These are phyloP conservation scores for Leptinotarsa lineolata DNA, from an alignment of 1,140 invertebrate species.

Conservation along the genomic window DNA sequence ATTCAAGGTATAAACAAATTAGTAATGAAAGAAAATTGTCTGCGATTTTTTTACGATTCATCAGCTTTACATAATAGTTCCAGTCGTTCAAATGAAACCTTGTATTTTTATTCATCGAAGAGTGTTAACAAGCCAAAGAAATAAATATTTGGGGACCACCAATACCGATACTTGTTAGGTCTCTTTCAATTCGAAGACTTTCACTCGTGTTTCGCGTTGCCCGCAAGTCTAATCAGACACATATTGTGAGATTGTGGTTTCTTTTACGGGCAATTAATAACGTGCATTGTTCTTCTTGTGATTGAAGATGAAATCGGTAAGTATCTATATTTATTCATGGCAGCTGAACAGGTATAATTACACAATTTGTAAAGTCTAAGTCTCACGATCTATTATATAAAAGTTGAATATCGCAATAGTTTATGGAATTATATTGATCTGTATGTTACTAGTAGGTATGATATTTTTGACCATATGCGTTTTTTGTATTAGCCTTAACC, in stretches of 20 bases:
- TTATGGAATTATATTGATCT: no score
- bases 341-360: background rate
- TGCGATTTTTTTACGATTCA: slow-evolving; percentile 3
- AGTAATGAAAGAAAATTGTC: background rate
- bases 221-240: slow-evolving; percentile 5
- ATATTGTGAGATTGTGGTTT: slow-evolving; percentile 1
- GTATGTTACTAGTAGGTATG: no score
- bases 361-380: background rate
- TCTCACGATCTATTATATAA: background rate
- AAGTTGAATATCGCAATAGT: no score
- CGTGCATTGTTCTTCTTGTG: background rate
- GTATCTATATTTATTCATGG: background rate
- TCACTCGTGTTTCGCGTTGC: slow-evolving; percentile 1
- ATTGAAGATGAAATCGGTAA: background rate
- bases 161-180: background rate
- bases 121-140: background rate
- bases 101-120: background rate
- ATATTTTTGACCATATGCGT: no score
- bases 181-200: background rate
- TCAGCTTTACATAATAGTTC: slow-evolving; percentile 2
- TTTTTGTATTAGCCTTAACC: no score
- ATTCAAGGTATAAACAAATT: slow-evolving; percentile 4
- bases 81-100: background rate
- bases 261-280: slow-evolving; percentile 2
- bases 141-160: slow-evolving; percentile 3